phyloP scores from a whole-genome alignment of 2,797 vertebrate species.

The Furcifer pardalis region DNA sequence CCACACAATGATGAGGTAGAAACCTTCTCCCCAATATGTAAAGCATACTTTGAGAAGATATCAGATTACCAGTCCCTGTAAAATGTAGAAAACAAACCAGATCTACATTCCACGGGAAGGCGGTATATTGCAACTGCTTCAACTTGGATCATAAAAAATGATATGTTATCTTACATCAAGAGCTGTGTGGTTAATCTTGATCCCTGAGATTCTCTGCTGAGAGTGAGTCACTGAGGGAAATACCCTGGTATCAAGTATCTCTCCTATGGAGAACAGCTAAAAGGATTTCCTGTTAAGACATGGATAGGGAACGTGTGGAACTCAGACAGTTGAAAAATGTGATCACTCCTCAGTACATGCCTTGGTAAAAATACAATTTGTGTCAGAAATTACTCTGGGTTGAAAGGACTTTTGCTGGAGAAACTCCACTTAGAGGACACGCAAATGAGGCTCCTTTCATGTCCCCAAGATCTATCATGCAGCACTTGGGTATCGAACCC shows the following conservation, averaged over 20 bases:
- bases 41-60: background rate
- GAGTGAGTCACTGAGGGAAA: conserved; percentile 62
- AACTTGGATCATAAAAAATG: conserved; percentile 37
- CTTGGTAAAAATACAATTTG: too few species aligned
- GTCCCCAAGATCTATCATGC: too few species aligned
- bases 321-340: background rate
- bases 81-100: background rate
- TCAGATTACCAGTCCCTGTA: background rate
- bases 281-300: conserved; percentile 46
- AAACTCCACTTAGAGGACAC: too few species aligned
- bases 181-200: background rate
- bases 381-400: too few species aligned
- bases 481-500: too few species aligned
- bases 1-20: background rate
- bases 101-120: conserved; percentile 50
- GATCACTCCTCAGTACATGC: background rate
- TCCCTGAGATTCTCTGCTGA: conserved; percentile 41
- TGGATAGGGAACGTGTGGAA: background rate
- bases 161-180: conserved; percentile 44
- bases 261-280: conserved; percentile 57
- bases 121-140: conserved; percentile 16
- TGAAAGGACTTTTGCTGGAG: too few species aligned
- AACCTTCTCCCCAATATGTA: background rate
- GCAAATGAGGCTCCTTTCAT: too few species aligned
- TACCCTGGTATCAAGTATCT: conserved; percentile 59